phyloP scores from a whole-genome alignment of 2,888 invertebrate genomes.

The Catonia carolina region DNA sequence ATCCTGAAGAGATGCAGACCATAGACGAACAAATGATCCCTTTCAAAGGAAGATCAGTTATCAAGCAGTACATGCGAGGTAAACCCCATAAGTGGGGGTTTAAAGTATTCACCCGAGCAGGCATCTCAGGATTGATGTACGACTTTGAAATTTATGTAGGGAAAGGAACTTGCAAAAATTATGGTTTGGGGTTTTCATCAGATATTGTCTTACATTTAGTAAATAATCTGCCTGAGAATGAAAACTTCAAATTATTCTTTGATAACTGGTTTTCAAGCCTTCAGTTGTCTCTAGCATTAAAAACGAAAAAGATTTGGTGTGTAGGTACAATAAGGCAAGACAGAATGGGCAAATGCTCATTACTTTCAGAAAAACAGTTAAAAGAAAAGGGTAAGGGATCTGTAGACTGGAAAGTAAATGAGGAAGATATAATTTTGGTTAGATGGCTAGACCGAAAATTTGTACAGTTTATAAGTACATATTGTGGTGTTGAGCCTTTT shows the following conservation, averaged over 20 bases:
- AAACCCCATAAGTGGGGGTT: constrained; percentile 29
- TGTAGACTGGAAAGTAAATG: constrained; percentile 24
- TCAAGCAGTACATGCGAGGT: constrained; percentile 24
- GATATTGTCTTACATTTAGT: constrained; percentile 29
- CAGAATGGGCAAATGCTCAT: constrained; percentile 19
- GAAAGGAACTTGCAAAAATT: constrained; percentile 28
- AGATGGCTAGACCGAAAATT: constrained; percentile 37
- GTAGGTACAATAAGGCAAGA: constrained; percentile 23
- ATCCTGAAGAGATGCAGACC: constrained; percentile 33
- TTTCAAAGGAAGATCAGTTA: constrained; percentile 33
- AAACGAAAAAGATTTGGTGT: constrained; percentile 8
- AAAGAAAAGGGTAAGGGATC: constrained; percentile 33
- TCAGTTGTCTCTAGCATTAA: not conserved
- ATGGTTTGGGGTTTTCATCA: constrained; percentile 29
- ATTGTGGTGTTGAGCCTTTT: constrained; percentile 31
- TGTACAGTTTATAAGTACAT: constrained; percentile 35
- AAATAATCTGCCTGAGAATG: constrained; percentile 18
- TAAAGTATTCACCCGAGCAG: constrained; percentile 23
- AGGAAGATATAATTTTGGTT: constrained; percentile 28
- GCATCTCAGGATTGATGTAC: constrained; percentile 31
- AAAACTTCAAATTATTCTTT: constrained; percentile 29
- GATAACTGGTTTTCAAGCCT: constrained; percentile 7
- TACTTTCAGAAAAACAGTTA: constrained; percentile 30
- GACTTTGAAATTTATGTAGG: constrained; percentile 36
- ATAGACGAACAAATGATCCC: constrained; percentile 37